phyloP scores from a whole-genome alignment of 2,888 invertebrate genomes.

The Campoplex capitator region DNA sequence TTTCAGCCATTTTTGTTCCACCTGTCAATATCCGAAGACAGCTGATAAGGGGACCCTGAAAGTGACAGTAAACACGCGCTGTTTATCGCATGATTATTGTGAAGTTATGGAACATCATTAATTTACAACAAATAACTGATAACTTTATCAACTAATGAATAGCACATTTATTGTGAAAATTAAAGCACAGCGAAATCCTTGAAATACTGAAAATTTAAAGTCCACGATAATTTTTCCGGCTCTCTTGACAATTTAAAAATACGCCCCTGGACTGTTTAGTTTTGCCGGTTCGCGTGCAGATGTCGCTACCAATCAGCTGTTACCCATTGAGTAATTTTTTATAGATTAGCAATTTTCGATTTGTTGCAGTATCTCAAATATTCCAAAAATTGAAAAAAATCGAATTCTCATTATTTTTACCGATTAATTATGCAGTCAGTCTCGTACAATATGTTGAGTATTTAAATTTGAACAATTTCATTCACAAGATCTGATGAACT shows the following conservation, averaged over 20 bases:
- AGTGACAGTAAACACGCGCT: constrained; percentile 50
- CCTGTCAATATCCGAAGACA: constrained; percentile 69
- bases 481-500: not conserved
- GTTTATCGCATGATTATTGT: constrained; percentile 15
- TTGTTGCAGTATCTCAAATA: not conserved
- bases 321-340: not conserved
- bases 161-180: not conserved
- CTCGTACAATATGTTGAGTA: not conserved
- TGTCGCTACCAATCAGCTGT: constrained; percentile 13
- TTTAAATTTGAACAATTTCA: not conserved
- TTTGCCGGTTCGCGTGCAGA: not conserved
- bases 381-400: not conserved
- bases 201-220: not conserved
- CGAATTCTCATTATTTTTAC: not conserved
- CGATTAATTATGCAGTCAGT: not conserved
- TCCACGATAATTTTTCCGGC: not conserved
- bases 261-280: constrained; percentile 16
- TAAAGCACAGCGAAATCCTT: not conserved
- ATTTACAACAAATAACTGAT: not conserved
- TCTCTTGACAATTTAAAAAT: not conserved
- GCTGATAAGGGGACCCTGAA: constrained; percentile 61
- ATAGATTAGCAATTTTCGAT: not conserved
- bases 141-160: not conserved
- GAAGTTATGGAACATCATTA: not conserved
- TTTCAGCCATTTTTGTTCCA: constrained; percentile 82